Evolutionary conservation across 1,140 invertebrate species (phyloP).

Genomic region (Polypedilum vanderplanki): DNA sequence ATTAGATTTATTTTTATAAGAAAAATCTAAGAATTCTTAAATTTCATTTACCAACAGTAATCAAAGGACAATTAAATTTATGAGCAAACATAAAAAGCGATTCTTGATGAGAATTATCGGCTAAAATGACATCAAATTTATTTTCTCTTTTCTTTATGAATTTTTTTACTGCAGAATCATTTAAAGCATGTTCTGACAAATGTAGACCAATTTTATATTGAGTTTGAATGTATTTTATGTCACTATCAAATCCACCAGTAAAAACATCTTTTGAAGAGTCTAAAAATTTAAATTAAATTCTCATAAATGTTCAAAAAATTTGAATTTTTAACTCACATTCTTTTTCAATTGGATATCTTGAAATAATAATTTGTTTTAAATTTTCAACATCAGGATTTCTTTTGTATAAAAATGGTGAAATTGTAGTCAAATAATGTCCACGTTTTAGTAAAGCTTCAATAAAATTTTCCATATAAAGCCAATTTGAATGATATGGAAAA

Average conservation of each 20-base stretch:
- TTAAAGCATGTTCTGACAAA: conserved; percentile 40
- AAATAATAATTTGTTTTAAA: conserved; percentile 46
- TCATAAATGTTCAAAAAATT: background rate
- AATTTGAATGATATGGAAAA: conserved; percentile 45
- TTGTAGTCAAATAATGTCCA: conserved; percentile 55
- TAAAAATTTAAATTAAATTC: background rate
- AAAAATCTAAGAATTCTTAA: too few relatives aligned
- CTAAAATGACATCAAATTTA: conserved; percentile 44
- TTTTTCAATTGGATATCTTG: background rate
- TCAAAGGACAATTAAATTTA: conserved; percentile 41
- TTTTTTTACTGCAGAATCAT: conserved; percentile 40
- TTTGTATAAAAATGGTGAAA: conserved; percentile 46
- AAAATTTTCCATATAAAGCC: conserved; percentile 49
- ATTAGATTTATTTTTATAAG: too few relatives aligned
- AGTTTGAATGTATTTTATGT: background rate
- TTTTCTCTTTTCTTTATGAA: conserved; percentile 40
- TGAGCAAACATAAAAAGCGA: conserved; percentile 41
- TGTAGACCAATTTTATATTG: conserved; percentile 34
- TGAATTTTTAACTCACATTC: background rate
- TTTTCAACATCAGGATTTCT: conserved; percentile 37
- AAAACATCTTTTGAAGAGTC: background rate
- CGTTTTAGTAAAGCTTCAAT: conserved; percentile 48
- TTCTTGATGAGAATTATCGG: conserved; percentile 44
- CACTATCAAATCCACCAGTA: background rate
- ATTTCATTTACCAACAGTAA: conserved; percentile 34